A percentile compares a stretch with the other conserved stretches of the same genome.
phyloP scores from a whole-genome alignment of 2,113 vertebrate species.

The Mustela nigripes region DNA sequence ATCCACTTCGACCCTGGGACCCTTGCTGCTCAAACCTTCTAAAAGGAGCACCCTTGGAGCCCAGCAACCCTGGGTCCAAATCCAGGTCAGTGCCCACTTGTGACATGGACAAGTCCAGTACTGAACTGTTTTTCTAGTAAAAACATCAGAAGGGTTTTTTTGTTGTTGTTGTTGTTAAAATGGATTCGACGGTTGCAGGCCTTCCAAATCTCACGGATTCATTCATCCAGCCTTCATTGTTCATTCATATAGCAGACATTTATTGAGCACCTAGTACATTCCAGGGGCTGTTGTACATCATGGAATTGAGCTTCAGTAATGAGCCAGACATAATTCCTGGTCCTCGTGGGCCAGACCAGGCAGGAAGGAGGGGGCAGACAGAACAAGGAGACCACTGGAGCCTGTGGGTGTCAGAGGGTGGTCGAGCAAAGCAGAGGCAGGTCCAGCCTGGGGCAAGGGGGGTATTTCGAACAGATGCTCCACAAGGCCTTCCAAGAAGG shows the following conservation, averaged over 20 bases:
- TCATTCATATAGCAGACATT: neutral
- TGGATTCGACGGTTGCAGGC: neutral
- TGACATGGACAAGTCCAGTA: neutral
- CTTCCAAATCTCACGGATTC: neutral
- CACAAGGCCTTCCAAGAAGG: neutral
- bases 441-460: neutral
- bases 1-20: no score
- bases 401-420: fast-evolving
- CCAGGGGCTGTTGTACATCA: neutral
- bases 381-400: neutral
- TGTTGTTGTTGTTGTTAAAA: neutral
- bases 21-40: neutral
- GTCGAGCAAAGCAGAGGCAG: neutral
- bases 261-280: neutral
- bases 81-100: neutral
- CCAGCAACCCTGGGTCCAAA: neutral
- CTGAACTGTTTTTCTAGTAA: neutral
- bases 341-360: fast-evolving
- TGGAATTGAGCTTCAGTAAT: neutral
- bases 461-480: neutral
- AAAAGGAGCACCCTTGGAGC: neutral
- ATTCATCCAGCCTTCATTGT: neutral
- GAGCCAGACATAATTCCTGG: fast-evolving
- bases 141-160: neutral
- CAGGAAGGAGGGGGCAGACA: neutral